These are phyloP conservation scores for Gibbula magus DNA, from an alignment of 2,888 invertebrate species.

Conservation along the genomic window DNA sequence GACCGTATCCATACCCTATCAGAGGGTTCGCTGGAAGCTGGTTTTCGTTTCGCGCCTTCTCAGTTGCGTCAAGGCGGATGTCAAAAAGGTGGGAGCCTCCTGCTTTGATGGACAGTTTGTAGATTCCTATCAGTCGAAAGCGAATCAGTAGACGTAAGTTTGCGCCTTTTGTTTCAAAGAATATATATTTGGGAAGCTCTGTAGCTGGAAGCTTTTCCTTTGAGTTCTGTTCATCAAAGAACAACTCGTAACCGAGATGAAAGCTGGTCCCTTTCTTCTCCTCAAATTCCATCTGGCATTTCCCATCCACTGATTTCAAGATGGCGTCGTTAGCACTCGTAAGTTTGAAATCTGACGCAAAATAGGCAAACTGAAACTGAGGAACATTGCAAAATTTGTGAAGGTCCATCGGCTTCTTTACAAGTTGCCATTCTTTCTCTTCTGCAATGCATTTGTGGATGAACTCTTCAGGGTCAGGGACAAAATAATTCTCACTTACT, in stretches of 20 bases:
- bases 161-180: constrained; percentile 28
- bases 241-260: constrained; percentile 41
- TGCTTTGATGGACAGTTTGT: neutral
- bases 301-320: constrained; percentile 34
- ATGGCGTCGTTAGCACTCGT: constrained; percentile 37
- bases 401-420: constrained; percentile 32
- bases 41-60: constrained; percentile 34
- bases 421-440: constrained; percentile 45
- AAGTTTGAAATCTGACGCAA: constrained; percentile 35
- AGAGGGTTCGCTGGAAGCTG: constrained; percentile 53
- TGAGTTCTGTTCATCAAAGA: constrained; percentile 28
- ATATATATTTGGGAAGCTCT: constrained; percentile 29
- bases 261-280: constrained; percentile 15
- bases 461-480: constrained; percentile 47
- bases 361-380: constrained; percentile 38
- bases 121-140: constrained; percentile 28
- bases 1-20: constrained; percentile 57
- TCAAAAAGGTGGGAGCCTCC: constrained; percentile 41
- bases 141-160: constrained; percentile 34
- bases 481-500: constrained; percentile 42
- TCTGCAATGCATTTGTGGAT: constrained; percentile 44
- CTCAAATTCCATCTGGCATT: constrained; percentile 36
- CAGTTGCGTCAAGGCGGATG: constrained; percentile 56
- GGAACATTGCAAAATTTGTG: constrained; percentile 38
- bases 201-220: constrained; percentile 13